Base-by-base conservation (phyloP, 2,888 invertebrate genomes). In the Tetranychus truncatus region DNA sequence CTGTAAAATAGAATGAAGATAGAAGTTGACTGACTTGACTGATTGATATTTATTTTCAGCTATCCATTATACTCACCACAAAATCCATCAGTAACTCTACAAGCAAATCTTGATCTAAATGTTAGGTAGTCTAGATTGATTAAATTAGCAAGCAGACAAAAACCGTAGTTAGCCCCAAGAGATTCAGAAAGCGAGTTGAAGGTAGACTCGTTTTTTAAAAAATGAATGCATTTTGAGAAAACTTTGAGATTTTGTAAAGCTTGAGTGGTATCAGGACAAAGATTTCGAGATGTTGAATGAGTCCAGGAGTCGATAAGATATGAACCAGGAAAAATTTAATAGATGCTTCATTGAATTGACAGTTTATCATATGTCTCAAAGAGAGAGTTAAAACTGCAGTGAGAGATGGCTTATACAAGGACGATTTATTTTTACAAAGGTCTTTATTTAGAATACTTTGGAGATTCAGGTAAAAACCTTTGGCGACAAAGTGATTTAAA, bases 301-400 rank as follows among this genome's bases (percentile, higher is more conserved):
- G 84, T 3, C 91, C 93, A 45, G 96, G 95, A 77, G 95, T 91
- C 45, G 95, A 91, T 77, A 96, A 84, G 78, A 96, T 91, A 82
- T 95, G 90, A 79, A 92, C 89, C 45, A 95, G 86, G 84, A 94
- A 95, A 85, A 91, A 88, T 0, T 90, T 89, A 80, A 95, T 86
- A 65, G 93, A 84, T 20, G 46, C 24, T 20, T 77, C 74, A 24
- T 65, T 46, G 46, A 73, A 75, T 34, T 66, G 24, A 45, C 65
- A 46, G n/a, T 34, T 46, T 21, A 72, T 69, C 15, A 77, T 55
- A 6, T 76, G 75, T n/a, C 92, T 86, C 76, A 92, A 83, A 0
- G 93, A 88, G 18, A 96, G 84, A 0, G 92, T 94, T 72, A 93
- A 86, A 76, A 94, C 88, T 1, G 95, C 95, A 21, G 91, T 88